These are phyloP conservation scores for Mythimna albipuncta DNA, from an alignment of 2,888 invertebrate species.

Conservation along the genomic window DNA sequence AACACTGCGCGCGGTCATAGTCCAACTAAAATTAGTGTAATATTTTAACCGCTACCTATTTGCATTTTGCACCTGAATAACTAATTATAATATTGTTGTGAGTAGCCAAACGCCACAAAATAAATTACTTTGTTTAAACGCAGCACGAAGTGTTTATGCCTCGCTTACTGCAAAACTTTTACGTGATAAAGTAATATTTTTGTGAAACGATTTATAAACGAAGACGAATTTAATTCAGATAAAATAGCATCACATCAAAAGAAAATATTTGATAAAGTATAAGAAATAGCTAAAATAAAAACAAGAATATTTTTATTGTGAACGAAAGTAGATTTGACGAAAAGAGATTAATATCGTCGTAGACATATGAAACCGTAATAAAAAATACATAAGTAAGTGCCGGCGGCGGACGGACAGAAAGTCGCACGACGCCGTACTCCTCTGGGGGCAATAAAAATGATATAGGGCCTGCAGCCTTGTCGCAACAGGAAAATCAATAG, in stretches of 20 bases:
- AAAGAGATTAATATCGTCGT: constrained; percentile 72
- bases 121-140: constrained; percentile 28
- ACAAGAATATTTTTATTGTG: constrained; percentile 44
- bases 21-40: neutral
- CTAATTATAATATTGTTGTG: constrained; percentile 33
- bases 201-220: constrained; percentile 12
- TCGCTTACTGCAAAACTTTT: constrained; percentile 25
- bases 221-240: neutral
- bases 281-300: constrained; percentile 39
- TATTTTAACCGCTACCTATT: constrained; percentile 20
- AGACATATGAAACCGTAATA: constrained; percentile 77
- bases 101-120: constrained; percentile 27
- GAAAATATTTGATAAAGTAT: constrained; percentile 47
- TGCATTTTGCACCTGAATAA: constrained; percentile 37
- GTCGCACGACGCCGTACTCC: constrained; percentile 74
- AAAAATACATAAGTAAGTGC: constrained; percentile 81
- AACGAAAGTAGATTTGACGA: constrained; percentile 54
- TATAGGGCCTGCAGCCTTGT: constrained; percentile 78
- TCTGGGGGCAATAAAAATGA: constrained; percentile 84
- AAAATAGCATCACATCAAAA: constrained; percentile 37
- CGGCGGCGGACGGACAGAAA: constrained; percentile 75
- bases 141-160: constrained; percentile 22
- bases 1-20: neutral
- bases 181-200: constrained; percentile 28
- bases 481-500: constrained; percentile 79